Evolutionary conservation across 1,140 invertebrate species (phyloP).

Genomic region (Magallana ariakensis): DNA sequence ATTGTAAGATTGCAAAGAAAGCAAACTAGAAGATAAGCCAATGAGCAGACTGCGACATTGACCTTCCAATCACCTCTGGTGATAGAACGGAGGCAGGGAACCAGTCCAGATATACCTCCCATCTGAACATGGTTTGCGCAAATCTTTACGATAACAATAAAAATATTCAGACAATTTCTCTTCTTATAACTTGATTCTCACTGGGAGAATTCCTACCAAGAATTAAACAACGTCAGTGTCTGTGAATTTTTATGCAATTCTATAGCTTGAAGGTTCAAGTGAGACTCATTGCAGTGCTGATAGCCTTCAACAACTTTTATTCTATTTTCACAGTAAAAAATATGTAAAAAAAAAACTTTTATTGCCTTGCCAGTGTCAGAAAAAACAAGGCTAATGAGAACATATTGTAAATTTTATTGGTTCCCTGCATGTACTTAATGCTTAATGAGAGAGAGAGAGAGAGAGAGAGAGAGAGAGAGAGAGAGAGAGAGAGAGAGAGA

Average conservation of each 20-base stretch:
- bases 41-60: not conserved
- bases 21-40: not conserved
- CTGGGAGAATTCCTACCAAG: not conserved
- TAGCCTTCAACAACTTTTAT: not conserved
- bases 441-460: not conserved
- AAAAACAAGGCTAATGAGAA: conserved; percentile 6
- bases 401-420: conserved; percentile 7
- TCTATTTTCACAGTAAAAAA: not conserved
- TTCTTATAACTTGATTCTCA: too few species aligned
- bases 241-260: not conserved
- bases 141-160: too few species aligned
- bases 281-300: not conserved
- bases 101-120: too few species aligned
- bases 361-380: conserved; percentile 23
- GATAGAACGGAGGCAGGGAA: not conserved
- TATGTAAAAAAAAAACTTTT: not conserved
- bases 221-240: not conserved
- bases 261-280: not conserved
- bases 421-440: not conserved
- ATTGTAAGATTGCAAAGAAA: not conserved
- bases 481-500: conserved; percentile 46
- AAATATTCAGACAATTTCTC: too few species aligned
- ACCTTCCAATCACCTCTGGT: not conserved
- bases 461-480: conserved; percentile 22
- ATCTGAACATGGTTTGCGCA: too few species aligned